Conservation (phyloP, 2,113 vertebrate genomes). For the Zingel zingel region DNA sequence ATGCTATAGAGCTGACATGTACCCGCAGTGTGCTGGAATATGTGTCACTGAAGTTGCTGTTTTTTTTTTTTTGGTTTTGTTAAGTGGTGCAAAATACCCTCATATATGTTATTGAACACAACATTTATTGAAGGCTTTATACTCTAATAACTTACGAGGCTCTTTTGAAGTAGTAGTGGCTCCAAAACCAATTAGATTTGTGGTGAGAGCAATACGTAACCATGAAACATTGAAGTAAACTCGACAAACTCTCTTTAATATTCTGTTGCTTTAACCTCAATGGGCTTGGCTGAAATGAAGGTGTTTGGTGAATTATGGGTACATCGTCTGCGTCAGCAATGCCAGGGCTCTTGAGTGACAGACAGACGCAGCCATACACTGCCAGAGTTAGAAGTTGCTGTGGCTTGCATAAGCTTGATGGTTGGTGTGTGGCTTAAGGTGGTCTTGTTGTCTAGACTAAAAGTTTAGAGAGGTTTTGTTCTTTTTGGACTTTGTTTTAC, state of each 20-base stretch:
- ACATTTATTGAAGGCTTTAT: conserved; percentile 57
- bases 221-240: conserved; percentile 45
- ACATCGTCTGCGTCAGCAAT: conserved; percentile 13
- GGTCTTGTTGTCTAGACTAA: conserved; percentile 41
- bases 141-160: conserved; percentile 36
- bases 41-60: conserved; percentile 7
- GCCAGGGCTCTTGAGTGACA: conserved; percentile 44
- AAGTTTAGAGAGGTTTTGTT: conserved; percentile 24
- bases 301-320: conserved; percentile 62
- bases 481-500: conserved; percentile 37
- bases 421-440: conserved; percentile 40
- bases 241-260: conserved; percentile 38
- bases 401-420: not conserved
- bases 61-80: conserved; percentile 47
- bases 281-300: conserved; percentile 52
- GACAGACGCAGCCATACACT: conserved; percentile 9
- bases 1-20: not conserved
- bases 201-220: conserved; percentile 36
- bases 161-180: conserved; percentile 42
- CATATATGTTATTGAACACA: conserved; percentile 41
- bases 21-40: not conserved
- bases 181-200: conserved; percentile 65
- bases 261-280: conserved; percentile 56
- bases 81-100: conserved; percentile 46
- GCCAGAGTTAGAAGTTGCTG: conserved; percentile 1